A percentile compares a stretch with the other conserved stretches of the same genome.
These are phyloP conservation scores for Gobio occitaniae DNA, from an alignment of 2,797 vertebrate genomes.

Conservation along the genomic window DNA sequence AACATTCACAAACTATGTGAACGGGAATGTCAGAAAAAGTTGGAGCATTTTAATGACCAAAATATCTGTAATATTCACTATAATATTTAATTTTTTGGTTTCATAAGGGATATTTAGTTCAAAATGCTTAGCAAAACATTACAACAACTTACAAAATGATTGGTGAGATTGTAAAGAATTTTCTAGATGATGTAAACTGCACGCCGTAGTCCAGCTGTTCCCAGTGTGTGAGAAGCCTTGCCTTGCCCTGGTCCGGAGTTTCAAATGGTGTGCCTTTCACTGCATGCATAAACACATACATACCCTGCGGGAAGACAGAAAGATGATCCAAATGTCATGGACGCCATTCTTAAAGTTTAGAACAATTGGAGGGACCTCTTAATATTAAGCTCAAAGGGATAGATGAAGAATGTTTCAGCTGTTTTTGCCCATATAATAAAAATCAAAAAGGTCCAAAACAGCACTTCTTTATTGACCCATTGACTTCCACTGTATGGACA, in stretches of 20 bases:
- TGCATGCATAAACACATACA: constrained; percentile 98
- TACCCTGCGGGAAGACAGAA: constrained; percentile 81
- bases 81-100: background rate
- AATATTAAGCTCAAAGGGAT: background rate
- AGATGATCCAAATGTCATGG: constrained; percentile 8
- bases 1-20: background rate
- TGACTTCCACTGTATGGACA: background rate
- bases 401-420: background rate
- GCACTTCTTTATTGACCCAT: background rate
- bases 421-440: background rate
- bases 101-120: background rate
- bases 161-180: constrained; percentile 98
- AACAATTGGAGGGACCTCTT: background rate
- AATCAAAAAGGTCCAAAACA: background rate
- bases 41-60: background rate
- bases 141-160: constrained; percentile 83
- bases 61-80: background rate
- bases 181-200: constrained; percentile 96
- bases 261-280: constrained; percentile 98
- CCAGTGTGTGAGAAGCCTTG: constrained; percentile 95
- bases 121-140: background rate
- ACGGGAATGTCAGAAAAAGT: background rate
- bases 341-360: background rate
- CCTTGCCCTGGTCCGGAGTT: constrained; percentile 97
- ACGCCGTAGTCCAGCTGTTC: constrained; percentile 97